Evolutionary conservation across 2,113 vertebrate genomes (phyloP), one percentile per base, ranked within the genome.

Genomic region (Polypterus bichir): DNA sequence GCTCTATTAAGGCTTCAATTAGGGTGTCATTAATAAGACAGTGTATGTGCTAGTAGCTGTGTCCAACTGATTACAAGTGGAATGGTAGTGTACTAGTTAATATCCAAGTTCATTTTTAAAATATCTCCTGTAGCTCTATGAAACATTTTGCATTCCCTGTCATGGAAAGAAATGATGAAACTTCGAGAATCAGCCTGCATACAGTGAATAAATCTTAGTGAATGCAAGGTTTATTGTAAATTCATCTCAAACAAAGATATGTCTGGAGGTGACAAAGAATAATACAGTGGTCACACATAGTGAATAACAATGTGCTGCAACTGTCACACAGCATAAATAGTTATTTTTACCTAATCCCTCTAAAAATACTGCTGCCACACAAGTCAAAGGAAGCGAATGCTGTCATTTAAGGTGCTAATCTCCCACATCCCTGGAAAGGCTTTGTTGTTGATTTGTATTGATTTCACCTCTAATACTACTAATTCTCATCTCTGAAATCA

Each of bases 401-500:
- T 77, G 66, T 74, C 73, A 72, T 81, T 88, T 86, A 81, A 77
- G 73, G 70, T 72, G 70, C 77, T 87, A 83, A 83, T 81, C 78
- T 79, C 73, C 74, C 73, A 72, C 63, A 77, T 74, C 77, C 76
- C 77, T 66, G 78, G 73, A 79, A 83, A 76, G 69, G 81, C 77
- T 69, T 79, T 64, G 57, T 70, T 70, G 84, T 87, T 78, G 78
- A 83, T 85, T 79, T 67, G 68, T 79, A 81, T 88, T 83, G 85
- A 89, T 87, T 80, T 76, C 63, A 69, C 76, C 72, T 77, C 78
- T 87, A 85, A 88, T 87, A 83, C 71, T 73, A 80, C 88, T 87
- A 84, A 86, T 87, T 88, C 84, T 77, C 70, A 54, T 65, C 44
- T 57, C 65, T 56, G 77, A 81, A 87, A 80, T 84, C 81, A 84